Evolutionary conservation across 2,113 vertebrate genomes (phyloP).

Genomic region (Vidua macroura): DNA sequence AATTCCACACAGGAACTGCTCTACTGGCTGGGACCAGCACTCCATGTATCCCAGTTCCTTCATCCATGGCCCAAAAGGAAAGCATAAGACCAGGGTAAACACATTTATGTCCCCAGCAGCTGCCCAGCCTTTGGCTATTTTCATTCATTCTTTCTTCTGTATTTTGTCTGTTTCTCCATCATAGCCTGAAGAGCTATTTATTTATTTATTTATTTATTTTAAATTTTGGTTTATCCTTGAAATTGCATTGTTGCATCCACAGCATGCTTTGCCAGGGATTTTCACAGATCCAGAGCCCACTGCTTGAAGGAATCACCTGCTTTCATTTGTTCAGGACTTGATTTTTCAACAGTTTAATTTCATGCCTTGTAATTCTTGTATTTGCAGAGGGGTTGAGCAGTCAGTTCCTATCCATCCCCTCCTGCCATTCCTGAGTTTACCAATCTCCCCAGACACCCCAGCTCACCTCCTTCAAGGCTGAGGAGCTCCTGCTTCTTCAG

Average conservation of each 20-base stretch:
- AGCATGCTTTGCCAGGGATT: not conserved
- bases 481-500: not conserved
- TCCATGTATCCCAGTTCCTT: not conserved
- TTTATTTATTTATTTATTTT: not conserved
- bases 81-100: not conserved
- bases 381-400: not conserved
- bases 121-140: not conserved
- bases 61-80: not conserved
- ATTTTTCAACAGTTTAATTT: conserved; percentile 33
- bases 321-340: not conserved
- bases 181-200: not conserved
- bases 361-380: not conserved
- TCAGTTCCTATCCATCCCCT: not conserved
- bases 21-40: not conserved
- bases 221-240: not conserved
- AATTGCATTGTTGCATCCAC: not conserved
- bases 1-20: not conserved
- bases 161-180: not conserved
- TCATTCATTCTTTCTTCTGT: not conserved
- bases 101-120: not conserved
- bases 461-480: not conserved
- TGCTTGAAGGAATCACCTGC: not conserved
- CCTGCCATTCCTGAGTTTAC: not conserved
- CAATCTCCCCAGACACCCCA: not conserved
- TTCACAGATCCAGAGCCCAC: not conserved